Evolutionary conservation across 2,888 invertebrate genomes (phyloP), one percentile per base, ranked within the genome.

Genomic region (Itoplectis maculator): DNA sequence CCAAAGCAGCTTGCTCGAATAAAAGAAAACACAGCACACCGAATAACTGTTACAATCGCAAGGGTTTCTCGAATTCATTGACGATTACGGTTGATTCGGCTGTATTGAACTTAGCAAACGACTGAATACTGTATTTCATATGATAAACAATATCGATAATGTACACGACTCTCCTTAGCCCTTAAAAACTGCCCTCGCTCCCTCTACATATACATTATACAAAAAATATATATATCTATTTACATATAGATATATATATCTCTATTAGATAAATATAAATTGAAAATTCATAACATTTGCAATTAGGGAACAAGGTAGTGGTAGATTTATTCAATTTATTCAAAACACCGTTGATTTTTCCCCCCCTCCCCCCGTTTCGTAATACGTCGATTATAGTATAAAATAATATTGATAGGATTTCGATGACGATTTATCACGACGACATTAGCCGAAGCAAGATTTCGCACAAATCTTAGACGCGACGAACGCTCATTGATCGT

Each of bases 81-180:
- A 70, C 59, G 61, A 80, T 80, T 85, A 35, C 68, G 77, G 84
- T 83, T 86, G 70, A 82, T 84, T 85, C 85, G 82, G 85, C 83
- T 86, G 40, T 81, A 85, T 87, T 85, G 83, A 87, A 86, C n/a
- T 85, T 89, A 87, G 86, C 81, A 85, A 89, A 88, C 86, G 88
- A 89, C 90, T 89, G 90, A 87, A 86, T 84, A 87, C 83, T 88
- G 83, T 88, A 88, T 83, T 88, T 83, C 85, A 86, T 87, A 88
- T 74, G 82, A 87, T 84, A 79, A 84, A 86, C 73, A 77, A 82
- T 88, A 87, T 88, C 79, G 85, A 81, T 80, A 82, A 78, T 75
- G 81, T 82, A 68, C 63, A 74, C 59, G 47, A 45, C 42, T 69
- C 56, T 51, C 54, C 65, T 35, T 37, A 18, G 37, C 77, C 81